Evolutionary conservation across 2,797 vertebrate genomes (phyloP).

Genomic region (Halcyon smyrnensis): DNA sequence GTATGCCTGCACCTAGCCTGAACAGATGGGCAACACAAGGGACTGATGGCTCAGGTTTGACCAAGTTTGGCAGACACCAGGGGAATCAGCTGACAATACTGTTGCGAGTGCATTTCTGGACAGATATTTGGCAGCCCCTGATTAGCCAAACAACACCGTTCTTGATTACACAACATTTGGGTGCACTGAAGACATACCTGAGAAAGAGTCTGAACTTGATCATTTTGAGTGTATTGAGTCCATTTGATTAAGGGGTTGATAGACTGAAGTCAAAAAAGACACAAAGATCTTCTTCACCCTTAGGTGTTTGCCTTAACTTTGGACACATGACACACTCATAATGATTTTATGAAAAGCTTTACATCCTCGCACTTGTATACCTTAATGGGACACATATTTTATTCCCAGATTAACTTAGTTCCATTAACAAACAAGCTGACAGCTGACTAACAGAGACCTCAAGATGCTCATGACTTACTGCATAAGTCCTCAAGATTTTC

Average conservation of each 20-base stretch:
- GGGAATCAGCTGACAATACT: background rate
- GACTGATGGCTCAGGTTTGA: background rate
- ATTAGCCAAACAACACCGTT: background rate
- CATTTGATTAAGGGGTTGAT: background rate
- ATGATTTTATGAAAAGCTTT: background rate
- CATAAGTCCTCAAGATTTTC: background rate
- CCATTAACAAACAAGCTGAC: background rate
- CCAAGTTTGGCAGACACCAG: background rate
- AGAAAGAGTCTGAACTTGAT: rapidly evolving
- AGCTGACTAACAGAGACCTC: background rate
- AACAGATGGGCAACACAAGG: too few species aligned
- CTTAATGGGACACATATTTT: background rate
- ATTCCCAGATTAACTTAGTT: background rate
- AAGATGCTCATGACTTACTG: background rate
- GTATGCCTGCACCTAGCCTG: rapidly evolving
- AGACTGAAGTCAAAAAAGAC: background rate
- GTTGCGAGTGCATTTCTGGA: background rate
- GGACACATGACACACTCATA: rapidly evolving
- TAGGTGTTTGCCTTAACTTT: background rate
- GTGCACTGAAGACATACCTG: background rate
- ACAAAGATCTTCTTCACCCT: background rate
- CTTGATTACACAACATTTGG: background rate
- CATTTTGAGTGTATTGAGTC: too few species aligned
- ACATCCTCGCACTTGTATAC: background rate
- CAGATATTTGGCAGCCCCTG: background rate